phyloP scores from a whole-genome alignment of 1,140 invertebrate species.

The Papilio dardanus region DNA sequence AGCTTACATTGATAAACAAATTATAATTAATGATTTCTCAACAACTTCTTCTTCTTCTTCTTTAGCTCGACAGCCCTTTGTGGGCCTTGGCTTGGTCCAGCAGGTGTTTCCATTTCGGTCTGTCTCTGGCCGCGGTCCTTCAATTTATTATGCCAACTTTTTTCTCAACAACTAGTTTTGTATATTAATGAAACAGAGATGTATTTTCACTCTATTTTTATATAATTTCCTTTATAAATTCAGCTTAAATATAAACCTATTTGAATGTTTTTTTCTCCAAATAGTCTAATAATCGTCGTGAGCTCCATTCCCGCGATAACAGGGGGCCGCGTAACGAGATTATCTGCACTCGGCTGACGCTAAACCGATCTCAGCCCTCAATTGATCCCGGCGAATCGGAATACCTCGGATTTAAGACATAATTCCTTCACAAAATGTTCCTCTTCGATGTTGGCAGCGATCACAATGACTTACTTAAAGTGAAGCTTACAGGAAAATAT shows the following conservation, averaged over 20 bases:
- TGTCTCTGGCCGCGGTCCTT: too few species aligned
- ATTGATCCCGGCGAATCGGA: conserved; percentile 13
- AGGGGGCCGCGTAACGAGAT: conserved; percentile 11
- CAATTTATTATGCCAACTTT: too few species aligned
- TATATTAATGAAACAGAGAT: too few species aligned
- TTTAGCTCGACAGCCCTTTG: too few species aligned
- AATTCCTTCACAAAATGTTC: conserved; percentile 6
- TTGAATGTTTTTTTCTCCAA: conserved; percentile 20
- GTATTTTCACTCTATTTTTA: too few species aligned
- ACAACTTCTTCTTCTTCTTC: too few species aligned
- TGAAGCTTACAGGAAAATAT: neutral
- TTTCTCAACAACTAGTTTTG: too few species aligned
- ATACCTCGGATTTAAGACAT: neutral
- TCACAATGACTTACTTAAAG: neutral
- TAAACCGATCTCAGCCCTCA: conserved; percentile 29
- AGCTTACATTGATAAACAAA: too few species aligned
- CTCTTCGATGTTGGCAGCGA: neutral
- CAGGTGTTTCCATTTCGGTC: too few species aligned
- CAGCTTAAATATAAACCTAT: neutral
- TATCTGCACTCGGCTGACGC: conserved; percentile 24
- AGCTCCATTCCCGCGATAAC: conserved; percentile 14
- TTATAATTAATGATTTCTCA: too few species aligned
- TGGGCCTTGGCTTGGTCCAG: too few species aligned
- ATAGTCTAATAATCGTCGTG: conserved; percentile 10
- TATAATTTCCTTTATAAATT: too few species aligned